phyloP scores from a whole-genome alignment of 2,888 invertebrate species.

The Idaea aversata region DNA sequence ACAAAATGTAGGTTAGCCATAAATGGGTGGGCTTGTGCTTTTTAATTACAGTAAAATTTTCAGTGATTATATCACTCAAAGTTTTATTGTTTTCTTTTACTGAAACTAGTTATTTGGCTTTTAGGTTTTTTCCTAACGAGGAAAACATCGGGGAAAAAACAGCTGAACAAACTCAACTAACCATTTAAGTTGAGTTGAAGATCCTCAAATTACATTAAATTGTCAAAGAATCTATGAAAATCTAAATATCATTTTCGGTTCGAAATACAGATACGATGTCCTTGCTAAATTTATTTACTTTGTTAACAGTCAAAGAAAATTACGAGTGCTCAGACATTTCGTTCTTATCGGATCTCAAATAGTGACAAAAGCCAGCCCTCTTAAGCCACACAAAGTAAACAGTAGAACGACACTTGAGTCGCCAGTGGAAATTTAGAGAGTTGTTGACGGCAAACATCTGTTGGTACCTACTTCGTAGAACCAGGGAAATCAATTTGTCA shows the following conservation, averaged over 20 bases:
- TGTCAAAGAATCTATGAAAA: background rate
- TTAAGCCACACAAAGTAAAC: conserved; percentile 36
- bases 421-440: conserved; percentile 58
- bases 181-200: background rate
- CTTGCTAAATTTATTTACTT: background rate
- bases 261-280: background rate
- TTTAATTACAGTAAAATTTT: background rate
- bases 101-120: background rate
- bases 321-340: background rate
- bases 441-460: conserved; percentile 21
- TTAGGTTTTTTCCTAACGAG: background rate
- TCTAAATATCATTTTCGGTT: background rate
- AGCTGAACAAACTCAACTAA: no score
- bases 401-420: conserved; percentile 48
- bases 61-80: background rate
- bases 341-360: conserved; percentile 10
- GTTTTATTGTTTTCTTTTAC: background rate
- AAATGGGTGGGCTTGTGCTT: background rate
- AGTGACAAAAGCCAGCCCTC: conserved; percentile 18
- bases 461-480: background rate
- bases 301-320: background rate
- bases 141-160: background rate
- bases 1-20: background rate
- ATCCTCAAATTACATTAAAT: background rate
- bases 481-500: background rate